A percentile compares a stretch with the other conserved stretches of the same genome.
Conservation (phyloP, 1,140 invertebrate genomes). For the Zophobas morio region DNA sequence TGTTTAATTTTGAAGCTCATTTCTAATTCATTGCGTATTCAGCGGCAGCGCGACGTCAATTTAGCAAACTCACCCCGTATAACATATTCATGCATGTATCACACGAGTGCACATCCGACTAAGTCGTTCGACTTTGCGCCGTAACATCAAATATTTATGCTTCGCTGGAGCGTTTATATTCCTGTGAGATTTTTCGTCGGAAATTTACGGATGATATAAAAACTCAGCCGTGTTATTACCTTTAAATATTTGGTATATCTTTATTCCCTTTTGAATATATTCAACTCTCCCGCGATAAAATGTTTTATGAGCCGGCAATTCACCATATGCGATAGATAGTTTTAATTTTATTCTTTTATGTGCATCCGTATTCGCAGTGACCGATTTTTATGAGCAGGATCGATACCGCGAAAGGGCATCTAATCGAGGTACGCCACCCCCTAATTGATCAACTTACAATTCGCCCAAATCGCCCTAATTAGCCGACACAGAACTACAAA, state of each 20-base stretch:
- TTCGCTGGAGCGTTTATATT: constrained; percentile 53
- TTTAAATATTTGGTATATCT: constrained; percentile 49
- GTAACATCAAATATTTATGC: constrained; percentile 57
- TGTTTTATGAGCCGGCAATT: constrained; percentile 1
- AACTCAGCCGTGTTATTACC: constrained; percentile 46
- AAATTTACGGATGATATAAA: constrained; percentile 53
- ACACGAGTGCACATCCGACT: constrained; percentile 46
- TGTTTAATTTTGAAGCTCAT: too few species aligned
- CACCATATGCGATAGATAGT: not conserved
- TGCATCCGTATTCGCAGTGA: too few species aligned
- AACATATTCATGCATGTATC: constrained; percentile 47
- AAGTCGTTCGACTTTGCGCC: constrained; percentile 51
- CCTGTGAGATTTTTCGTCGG: constrained; percentile 51
- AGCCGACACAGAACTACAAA: not conserved
- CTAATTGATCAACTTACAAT: constrained; percentile 34
- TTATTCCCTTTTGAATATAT: constrained; percentile 43
- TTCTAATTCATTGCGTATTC: too few species aligned
- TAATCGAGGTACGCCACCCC: not conserved
- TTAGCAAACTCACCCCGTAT: not conserved
- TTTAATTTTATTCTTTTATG: too few species aligned
- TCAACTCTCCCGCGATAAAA: constrained; percentile 10
- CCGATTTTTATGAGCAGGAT: too few species aligned
- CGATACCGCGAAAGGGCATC: too few species aligned
- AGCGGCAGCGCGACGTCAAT: not conserved
- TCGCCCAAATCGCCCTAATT: constrained; percentile 8